Percentiles rank a stretch among this genome's conserved stretches.
Evolutionary conservation across 2,888 invertebrate species (phyloP).

Genomic region (Hirtodrosophila cameraria): DNA sequence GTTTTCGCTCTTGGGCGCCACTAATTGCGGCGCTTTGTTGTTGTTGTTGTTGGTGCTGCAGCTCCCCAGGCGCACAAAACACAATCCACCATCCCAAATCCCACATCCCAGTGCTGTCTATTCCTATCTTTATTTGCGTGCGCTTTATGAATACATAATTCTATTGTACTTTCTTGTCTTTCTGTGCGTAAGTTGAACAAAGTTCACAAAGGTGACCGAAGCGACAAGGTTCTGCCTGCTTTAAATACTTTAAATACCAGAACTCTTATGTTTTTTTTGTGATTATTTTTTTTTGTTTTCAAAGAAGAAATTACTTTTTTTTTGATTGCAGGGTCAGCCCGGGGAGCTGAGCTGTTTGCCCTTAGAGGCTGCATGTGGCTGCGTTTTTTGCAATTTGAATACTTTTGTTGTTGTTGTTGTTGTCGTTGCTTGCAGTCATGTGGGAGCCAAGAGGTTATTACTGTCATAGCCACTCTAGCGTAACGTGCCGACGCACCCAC

Average conservation of each 20-base stretch:
- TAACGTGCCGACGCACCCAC: constrained; percentile 55
- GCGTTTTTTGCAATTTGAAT: constrained; percentile 65
- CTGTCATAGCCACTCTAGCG: constrained; percentile 69
- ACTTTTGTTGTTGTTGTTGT: constrained; percentile 35
- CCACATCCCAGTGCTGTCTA: constrained; percentile 1
- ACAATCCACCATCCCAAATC: too few species aligned
- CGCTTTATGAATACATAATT: constrained; percentile 45
- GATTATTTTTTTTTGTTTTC: too few species aligned
- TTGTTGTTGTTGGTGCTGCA: constrained; percentile 1
- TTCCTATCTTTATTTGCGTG: constrained; percentile 16
- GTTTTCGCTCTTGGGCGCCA: constrained; percentile 70
- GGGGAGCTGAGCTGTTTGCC: constrained; percentile 16
- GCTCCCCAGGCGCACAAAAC: constrained; percentile 3
- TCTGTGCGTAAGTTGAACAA: constrained; percentile 4
- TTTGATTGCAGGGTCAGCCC: too few species aligned
- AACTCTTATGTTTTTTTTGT: too few species aligned
- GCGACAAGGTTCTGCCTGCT: too few species aligned
- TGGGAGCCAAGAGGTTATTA: constrained; percentile 74
- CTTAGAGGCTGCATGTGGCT: constrained; percentile 27
- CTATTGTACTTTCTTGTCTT: constrained; percentile 5
- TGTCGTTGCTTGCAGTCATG: constrained; percentile 44
- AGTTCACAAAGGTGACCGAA: constrained; percentile 19
- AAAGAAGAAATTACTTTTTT: constrained; percentile 16
- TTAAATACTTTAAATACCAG: neutral
- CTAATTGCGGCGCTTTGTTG: constrained; percentile 69